Conservation (phyloP, 2,797 vertebrate species). For the Pelochelys cantorii region DNA sequence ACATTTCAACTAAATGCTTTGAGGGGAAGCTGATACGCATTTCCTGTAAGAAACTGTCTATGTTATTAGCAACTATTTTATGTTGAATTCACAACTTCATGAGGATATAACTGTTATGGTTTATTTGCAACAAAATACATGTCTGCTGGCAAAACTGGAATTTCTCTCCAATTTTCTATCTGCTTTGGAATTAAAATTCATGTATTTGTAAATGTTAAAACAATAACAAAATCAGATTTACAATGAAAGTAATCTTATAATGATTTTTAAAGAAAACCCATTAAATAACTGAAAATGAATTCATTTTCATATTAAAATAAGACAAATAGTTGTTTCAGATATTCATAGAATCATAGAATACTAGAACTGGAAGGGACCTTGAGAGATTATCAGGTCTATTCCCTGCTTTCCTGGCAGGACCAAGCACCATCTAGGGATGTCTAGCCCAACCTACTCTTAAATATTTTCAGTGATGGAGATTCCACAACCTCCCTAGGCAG, state of each 20-base stretch:
- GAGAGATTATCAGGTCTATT: no score
- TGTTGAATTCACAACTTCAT: conserved; percentile 20
- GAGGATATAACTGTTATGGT: not conserved
- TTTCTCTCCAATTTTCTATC: conserved; percentile 64
- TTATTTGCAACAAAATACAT: conserved; percentile 33
- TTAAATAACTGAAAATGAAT: conserved; percentile 71
- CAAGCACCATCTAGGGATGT: no score
- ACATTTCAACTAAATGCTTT: not conserved
- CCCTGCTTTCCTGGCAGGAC: no score
- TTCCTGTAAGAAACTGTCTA: conserved; percentile 19
- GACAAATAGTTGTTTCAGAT: conserved; percentile 73
- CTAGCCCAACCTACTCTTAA: no score
- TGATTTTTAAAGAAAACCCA: conserved; percentile 79
- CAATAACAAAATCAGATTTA: conserved; percentile 56
- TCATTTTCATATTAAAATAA: conserved; percentile 77
- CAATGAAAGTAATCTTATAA: conserved; percentile 53
- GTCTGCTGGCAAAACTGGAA: conserved; percentile 73
- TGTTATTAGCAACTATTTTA: conserved; percentile 2
- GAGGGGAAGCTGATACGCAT: not conserved
- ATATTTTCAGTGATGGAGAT: no score
- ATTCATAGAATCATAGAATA: conserved; percentile 63
- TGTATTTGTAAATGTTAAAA: conserved; percentile 52
- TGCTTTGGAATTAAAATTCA: conserved; percentile 64
- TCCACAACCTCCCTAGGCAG: no score
- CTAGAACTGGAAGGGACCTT: no score